Conservation (phyloP, 2,113 vertebrate genomes). For the Camelus bactrianus region DNA sequence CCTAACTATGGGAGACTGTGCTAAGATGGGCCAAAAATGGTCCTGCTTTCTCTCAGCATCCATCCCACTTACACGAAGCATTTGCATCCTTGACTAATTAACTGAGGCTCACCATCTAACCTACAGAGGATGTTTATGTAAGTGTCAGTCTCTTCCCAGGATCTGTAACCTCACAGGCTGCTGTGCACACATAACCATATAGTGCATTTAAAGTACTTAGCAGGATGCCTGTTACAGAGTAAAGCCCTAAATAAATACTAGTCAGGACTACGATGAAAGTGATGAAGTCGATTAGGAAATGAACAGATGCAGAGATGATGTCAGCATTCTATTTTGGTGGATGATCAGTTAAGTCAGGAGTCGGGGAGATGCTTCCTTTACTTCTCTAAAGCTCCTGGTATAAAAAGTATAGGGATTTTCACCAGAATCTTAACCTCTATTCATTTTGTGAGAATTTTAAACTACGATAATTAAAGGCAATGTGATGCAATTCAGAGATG, state of each 20-base stretch:
- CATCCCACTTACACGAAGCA: neutral
- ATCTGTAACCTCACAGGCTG: neutral
- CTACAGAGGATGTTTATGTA: neutral
- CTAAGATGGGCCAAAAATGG: neutral
- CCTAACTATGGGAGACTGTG: neutral
- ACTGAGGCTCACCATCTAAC: neutral
- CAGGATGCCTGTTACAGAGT: neutral
- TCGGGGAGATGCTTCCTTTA: neutral
- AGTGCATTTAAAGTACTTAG: neutral
- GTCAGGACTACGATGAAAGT: neutral
- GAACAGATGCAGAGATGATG: neutral
- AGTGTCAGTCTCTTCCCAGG: neutral
- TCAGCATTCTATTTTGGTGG: neutral
- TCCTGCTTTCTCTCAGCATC: neutral
- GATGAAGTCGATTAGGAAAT: neutral
- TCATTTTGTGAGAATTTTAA: neutral
- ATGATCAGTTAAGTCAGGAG: neutral
- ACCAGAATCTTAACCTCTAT: neutral
- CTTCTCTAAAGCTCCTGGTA: neutral
- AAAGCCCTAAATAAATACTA: neutral
- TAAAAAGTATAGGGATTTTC: neutral
- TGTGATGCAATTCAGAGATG: neutral
- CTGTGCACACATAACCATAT: neutral
- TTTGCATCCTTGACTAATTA: neutral
- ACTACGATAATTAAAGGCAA: neutral